Conservation (phyloP, 2,113 vertebrate species). For the Clupea harengus region DNA sequence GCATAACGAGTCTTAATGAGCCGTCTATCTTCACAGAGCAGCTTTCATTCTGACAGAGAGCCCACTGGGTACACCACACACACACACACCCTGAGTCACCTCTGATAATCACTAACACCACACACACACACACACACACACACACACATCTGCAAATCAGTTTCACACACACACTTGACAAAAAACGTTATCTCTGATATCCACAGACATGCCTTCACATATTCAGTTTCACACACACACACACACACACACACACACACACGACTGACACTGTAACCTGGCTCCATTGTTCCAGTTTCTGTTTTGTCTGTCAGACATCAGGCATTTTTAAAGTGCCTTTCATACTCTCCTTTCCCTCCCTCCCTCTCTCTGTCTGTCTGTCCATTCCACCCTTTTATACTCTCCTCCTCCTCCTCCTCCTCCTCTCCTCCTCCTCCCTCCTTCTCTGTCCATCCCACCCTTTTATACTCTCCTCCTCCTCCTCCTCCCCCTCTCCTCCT, state of each 20-base stretch:
- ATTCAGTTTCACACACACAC: too few species aligned
- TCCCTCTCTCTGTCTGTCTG: background rate
- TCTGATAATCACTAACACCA: background rate
- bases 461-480: too few species aligned
- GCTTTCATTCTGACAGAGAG: background rate
- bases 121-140: background rate
- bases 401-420: too few species aligned
- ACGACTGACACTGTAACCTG: background rate
- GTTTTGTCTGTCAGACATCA: background rate
- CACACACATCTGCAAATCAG: background rate
- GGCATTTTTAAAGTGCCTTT: background rate
- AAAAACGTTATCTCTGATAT: background rate
- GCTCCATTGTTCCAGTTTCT: background rate
- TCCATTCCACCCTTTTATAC: background rate
- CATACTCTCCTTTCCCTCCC: background rate
- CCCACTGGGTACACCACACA: too few species aligned
- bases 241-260: background rate
- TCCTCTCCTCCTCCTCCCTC: too few species aligned
- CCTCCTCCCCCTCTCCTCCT: too few species aligned
- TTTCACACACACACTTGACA: background rate
- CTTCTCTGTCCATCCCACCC: too few species aligned
- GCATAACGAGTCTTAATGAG: background rate
- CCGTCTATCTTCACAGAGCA: background rate
- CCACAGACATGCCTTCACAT: background rate
- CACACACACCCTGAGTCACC: background rate